Percentiles rank a stretch among this genome's conserved stretches.
phyloP scores from a whole-genome alignment of 2,113 vertebrate species.

The Callopanchax toddi region DNA sequence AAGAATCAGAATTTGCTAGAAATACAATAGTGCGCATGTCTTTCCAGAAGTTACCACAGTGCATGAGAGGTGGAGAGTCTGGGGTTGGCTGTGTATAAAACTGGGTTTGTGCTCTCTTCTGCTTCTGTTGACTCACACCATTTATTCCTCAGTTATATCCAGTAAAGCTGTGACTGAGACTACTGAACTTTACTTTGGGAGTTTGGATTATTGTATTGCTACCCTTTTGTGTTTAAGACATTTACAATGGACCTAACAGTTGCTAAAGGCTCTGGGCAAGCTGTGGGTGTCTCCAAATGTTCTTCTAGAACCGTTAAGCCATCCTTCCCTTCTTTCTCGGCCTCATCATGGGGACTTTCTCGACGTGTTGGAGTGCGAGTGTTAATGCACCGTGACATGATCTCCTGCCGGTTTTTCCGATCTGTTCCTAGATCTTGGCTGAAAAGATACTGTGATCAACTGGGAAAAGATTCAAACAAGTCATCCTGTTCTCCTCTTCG shows the following conservation, averaged over 20 bases:
- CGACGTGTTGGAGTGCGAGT: constrained; percentile 79
- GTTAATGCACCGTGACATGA: constrained; percentile 83
- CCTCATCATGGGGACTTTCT: constrained; percentile 73
- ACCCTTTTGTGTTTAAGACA: not conserved
- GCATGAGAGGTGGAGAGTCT: not conserved
- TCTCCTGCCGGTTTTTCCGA: constrained; percentile 82
- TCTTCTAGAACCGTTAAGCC: constrained; percentile 3
- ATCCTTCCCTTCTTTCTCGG: constrained; percentile 19
- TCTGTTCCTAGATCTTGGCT: constrained; percentile 73
- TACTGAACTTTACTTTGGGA: not conserved
- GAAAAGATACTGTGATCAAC: constrained; percentile 55
- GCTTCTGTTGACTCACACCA: not conserved
- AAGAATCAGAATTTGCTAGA: constrained; percentile 26
- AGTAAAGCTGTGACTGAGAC: not conserved
- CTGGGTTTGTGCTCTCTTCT: not conserved
- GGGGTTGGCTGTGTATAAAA: constrained; percentile 18
- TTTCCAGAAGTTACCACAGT: constrained; percentile 42
- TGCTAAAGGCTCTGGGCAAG: constrained; percentile 7
- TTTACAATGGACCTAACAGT: constrained; percentile 45
- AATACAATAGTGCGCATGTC: not conserved
- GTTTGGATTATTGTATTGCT: constrained; percentile 3
- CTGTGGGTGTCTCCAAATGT: constrained; percentile 1
- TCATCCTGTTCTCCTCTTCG: not conserved
- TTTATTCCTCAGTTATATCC: not conserved
- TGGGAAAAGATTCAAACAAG: not conserved